Evolutionary conservation across 2,797 vertebrate genomes (phyloP), one percentile per base, ranked within the genome.

Genomic region (Pangasius krempfi): DNA sequence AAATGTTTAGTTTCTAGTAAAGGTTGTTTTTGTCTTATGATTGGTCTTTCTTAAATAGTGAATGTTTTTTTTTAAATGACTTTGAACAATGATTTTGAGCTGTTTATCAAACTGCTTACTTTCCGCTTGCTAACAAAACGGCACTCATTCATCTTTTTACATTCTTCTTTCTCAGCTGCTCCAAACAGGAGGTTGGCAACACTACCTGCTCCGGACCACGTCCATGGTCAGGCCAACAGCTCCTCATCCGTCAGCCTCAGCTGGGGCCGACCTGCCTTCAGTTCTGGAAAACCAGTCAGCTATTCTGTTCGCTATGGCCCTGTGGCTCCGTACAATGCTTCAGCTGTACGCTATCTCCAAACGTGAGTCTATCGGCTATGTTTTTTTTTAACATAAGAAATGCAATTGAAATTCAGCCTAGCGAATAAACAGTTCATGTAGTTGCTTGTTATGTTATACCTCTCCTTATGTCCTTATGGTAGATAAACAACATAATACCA

Each of bases 241-340:
- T 97, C 98, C 0, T 97, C 98, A 0, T 93, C 96, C 8, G 96
- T 98, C 90, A 95, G 94, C 84, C 96, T 99, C 25, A 97, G 96
- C 85, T 99, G 99, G 99, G 96, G 97, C 16, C 95, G 96, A 60
- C 97, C 98, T 9, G 97, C 98, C 5, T 99, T 99, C 89, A 95
- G 96, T 18, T 94, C 97, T 0, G 96, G 96, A 0, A 98, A 97
- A 88, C 60, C 93, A 37, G 93, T 99, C 89, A 98, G 98, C 95
- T 99, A 97, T 92, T 98, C 98, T 0, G 92, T 99, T 90, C 98
- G 98, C 91, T 99, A 96, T 91, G 98, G 98, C 85, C 97, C 98
- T 0, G 97, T 97, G 68, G 98, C 98, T 92, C 97, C 97, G 70
- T 97, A 98, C 94, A 98, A 98, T 0, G 96, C 97, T 4, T 97